Conservation (phyloP, 1,140 invertebrate species). For the Drosophila gunungcola region DNA sequence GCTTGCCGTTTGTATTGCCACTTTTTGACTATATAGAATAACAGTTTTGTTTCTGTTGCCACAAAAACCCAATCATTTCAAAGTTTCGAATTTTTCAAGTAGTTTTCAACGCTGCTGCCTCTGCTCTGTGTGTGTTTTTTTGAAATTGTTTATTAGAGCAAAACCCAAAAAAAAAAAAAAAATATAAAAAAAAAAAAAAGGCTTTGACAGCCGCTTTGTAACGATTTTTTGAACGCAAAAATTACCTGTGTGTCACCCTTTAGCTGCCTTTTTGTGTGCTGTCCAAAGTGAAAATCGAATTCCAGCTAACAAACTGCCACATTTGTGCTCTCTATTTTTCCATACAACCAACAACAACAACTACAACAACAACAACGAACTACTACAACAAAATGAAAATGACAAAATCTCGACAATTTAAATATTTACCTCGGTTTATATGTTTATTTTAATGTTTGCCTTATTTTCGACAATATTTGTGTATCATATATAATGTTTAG, state of each 20-base stretch:
- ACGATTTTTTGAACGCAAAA: conserved; percentile 56
- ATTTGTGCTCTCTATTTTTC: conserved; percentile 52
- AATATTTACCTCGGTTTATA: conserved; percentile 38
- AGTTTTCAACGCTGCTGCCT: conserved; percentile 47
- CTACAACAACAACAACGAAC: conserved; percentile 32
- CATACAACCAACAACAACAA: conserved; percentile 51
- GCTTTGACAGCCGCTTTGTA: conserved; percentile 59
- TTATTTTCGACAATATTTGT: conserved; percentile 43
- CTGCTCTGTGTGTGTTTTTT: conserved; percentile 45
- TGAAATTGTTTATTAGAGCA: conserved; percentile 60
- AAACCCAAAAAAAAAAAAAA: conserved; percentile 31
- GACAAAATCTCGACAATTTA: conserved; percentile 58
- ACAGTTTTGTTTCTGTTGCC: conserved; percentile 54
- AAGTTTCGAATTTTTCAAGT: conserved; percentile 63
- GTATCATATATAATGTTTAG: conserved; percentile 32
- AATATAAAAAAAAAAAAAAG: conserved; percentile 10
- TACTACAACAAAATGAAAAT: conserved; percentile 49
- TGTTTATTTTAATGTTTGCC: conserved; percentile 35
- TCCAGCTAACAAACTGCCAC: conserved; percentile 52
- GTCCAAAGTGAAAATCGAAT: conserved; percentile 40
- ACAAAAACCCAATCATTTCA: conserved; percentile 24
- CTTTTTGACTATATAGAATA: conserved; percentile 61
- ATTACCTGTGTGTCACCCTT: conserved; percentile 46
- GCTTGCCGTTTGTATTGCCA: conserved; percentile 70
- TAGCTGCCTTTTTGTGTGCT: conserved; percentile 54